phyloP scores from a whole-genome alignment of 2,888 invertebrate genomes.

The Saturnia pavonia region DNA sequence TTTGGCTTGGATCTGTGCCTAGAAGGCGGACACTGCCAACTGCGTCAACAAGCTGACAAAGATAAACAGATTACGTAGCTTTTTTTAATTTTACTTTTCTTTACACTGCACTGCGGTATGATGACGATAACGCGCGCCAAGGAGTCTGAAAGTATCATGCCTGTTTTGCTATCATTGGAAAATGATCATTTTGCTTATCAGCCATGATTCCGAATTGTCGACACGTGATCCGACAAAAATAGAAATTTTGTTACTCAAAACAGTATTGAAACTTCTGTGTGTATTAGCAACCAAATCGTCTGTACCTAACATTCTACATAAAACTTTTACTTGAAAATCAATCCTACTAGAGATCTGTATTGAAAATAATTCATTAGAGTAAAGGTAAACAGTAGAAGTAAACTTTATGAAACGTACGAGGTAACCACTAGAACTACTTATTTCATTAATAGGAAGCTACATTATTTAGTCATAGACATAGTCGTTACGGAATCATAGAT shows the following conservation, averaged over 20 bases:
- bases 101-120: background rate
- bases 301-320: no score
- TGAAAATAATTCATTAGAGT: no score
- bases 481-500: no score
- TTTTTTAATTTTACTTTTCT: background rate
- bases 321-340: no score
- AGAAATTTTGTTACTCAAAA: background rate
- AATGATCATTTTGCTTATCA: background rate
- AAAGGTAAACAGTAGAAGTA: no score
- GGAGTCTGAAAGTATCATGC: background rate
- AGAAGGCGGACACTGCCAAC: background rate
- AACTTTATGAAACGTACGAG: no score
- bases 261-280: background rate
- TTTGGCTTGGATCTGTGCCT: background rate
- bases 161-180: background rate
- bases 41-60: slow-evolving; percentile 1
- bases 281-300: no score
- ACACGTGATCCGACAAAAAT: background rate
- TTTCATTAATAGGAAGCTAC: no score
- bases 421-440: no score
- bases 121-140: background rate
- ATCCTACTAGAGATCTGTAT: no score
- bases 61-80: background rate
- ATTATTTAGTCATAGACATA: no score
- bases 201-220: background rate